Evolutionary conservation across 92 coral and sea anemone genomes (phyloP), one percentile per base, ranked within the genome.

Genomic region (Scolanthus callimorphus): DNA sequence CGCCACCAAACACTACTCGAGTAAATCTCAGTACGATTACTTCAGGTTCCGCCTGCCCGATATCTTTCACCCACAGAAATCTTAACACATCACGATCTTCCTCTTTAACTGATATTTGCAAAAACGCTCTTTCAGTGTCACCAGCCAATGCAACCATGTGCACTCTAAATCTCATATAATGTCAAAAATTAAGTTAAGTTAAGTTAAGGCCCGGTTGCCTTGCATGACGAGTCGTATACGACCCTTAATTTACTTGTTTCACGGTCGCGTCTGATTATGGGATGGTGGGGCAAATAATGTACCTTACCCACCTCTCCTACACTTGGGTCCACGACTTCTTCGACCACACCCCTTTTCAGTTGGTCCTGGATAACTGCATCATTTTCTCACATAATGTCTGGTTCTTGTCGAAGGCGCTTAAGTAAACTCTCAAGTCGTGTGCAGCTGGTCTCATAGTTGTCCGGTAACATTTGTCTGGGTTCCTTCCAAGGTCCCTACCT

Each of bases 271-370:
- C 86, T 55, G 3, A 87, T 58, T 10, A 88, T 84, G 23, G 75
- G 77, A 6, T 60, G 83, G 27, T 88, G 89, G 17, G 90, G 88
- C 25, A 88, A 53, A 45, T 82, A 82, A 41, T 82, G 96, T 3
- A 82, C 83, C 34, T 60, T 70, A 9, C 65, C 81, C 17, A 39
- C 50, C 15, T 63, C 63, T 20, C 52, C 24, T 11, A 17, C 12
- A 0, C 26, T 49, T 46, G 72, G 31, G 22, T 58, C 31, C 9
- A 51, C 20, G 19, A 82, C 89, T 20, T 15, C 25, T 57, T 73
- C 90, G 1, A 88, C 71, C 39, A 88, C 69, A 19, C 81, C 77
- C 41, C 31, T 57, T 8, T 51, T 53, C 17, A 67, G 20, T 47
- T 88, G 78, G 25, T 82, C 74, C 30, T 55, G 65, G 27, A 70